Conservation (phyloP, 2,888 invertebrate species). For the Apeira syringaria region DNA sequence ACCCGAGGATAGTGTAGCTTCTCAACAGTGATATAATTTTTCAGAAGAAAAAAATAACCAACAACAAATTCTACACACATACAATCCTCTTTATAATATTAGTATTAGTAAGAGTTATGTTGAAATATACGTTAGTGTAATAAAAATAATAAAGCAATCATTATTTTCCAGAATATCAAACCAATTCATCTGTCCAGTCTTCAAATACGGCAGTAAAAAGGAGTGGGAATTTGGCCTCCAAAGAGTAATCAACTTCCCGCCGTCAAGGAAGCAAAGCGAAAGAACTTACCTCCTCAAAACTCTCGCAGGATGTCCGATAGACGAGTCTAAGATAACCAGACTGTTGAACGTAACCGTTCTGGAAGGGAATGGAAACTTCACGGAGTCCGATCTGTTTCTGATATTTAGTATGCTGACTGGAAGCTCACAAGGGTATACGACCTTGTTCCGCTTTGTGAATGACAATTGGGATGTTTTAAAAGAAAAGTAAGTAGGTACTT, state of each 20-base stretch:
- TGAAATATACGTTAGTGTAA: too few species aligned
- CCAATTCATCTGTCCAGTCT: slow-evolving; percentile 91
- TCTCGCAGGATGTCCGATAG: slow-evolving; percentile 90
- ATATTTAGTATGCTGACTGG: slow-evolving; percentile 90
- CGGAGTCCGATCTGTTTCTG: slow-evolving; percentile 89
- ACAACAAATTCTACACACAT: too few species aligned
- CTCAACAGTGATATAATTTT: too few species aligned
- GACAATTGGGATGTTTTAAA: slow-evolving; percentile 88
- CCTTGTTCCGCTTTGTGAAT: slow-evolving; percentile 87
- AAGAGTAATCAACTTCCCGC: slow-evolving; percentile 89
- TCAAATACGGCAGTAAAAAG: slow-evolving; percentile 90
- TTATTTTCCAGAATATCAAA: slow-evolving; percentile 85
- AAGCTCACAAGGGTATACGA: slow-evolving; percentile 87
- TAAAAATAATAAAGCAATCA: too few species aligned
- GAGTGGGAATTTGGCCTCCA: slow-evolving; percentile 94
- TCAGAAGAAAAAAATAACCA: too few species aligned
- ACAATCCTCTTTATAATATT: too few species aligned
- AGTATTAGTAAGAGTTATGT: too few species aligned
- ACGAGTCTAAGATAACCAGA: slow-evolving; percentile 86
- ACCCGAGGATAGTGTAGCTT: too few species aligned
- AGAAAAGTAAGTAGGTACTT: slow-evolving; percentile 79
- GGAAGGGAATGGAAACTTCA: slow-evolving; percentile 88
- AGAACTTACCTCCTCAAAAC: slow-evolving; percentile 90
- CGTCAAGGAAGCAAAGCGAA: slow-evolving; percentile 88
- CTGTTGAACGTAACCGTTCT: slow-evolving; percentile 87